Conservation (phyloP, 2,888 invertebrate species). For the Sialis fuliginosa region DNA sequence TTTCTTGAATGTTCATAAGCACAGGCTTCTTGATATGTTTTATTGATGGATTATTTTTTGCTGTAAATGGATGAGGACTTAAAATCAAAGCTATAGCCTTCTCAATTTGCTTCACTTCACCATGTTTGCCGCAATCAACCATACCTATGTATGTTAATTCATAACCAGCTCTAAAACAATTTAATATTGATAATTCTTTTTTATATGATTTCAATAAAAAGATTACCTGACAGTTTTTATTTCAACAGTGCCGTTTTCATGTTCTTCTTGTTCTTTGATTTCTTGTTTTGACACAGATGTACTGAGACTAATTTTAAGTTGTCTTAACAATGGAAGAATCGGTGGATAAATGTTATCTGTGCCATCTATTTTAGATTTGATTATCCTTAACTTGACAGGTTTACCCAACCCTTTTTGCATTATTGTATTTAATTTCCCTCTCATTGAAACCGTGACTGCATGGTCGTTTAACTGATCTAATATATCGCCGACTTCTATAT, state of each 20-base stretch:
- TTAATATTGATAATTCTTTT: not conserved
- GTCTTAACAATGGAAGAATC: slow-evolving; percentile 20
- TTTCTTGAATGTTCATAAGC: slow-evolving; percentile 31
- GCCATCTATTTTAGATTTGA: slow-evolving; percentile 31
- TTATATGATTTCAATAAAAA: not conserved
- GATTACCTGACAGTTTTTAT: not conserved
- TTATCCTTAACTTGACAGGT: slow-evolving; percentile 29
- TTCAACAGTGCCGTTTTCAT: not conserved
- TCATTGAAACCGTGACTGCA: slow-evolving; percentile 25
- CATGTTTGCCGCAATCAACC: slow-evolving; percentile 26
- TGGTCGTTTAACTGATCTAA: slow-evolving; percentile 43
- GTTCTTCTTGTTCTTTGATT: not conserved
- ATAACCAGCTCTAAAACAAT: slow-evolving; percentile 21
- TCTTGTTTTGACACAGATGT: not conserved
- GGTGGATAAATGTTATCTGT: slow-evolving; percentile 27
- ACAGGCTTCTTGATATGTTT: slow-evolving; percentile 18
- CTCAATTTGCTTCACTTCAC: slow-evolving; percentile 34
- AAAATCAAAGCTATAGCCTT: slow-evolving; percentile 24
- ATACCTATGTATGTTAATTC: slow-evolving; percentile 28
- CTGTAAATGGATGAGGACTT: slow-evolving; percentile 14
- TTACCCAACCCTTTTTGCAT: slow-evolving; percentile 27
- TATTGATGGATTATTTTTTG: slow-evolving; percentile 6
- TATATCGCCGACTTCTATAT: slow-evolving; percentile 40
- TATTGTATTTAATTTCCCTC: slow-evolving; percentile 29
- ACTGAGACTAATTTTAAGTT: slow-evolving; percentile 17